These are phyloP conservation scores for Phenacoccus solenopsis DNA, from an alignment of 1,140 invertebrate genomes.

Conservation along the genomic window DNA sequence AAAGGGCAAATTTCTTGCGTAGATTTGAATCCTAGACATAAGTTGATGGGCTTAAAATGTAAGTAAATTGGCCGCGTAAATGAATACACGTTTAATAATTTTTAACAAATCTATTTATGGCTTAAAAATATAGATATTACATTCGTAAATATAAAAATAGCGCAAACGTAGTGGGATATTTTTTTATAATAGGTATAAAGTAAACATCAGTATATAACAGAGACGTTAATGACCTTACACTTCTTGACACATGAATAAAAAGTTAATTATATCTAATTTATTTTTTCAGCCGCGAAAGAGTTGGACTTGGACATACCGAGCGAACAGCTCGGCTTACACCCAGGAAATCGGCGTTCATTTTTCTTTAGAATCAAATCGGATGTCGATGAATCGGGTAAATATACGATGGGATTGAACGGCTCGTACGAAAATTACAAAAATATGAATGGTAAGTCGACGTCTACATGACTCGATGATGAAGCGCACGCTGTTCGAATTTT, in stretches of 20 bases:
- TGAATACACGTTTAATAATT: too few species aligned
- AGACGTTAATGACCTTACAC: background rate
- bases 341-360: background rate
- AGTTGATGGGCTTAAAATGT: conserved; percentile 89
- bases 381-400: background rate
- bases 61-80: too few species aligned
- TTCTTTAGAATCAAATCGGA: background rate
- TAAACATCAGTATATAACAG: too few species aligned
- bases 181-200: too few species aligned
- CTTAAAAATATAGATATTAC: too few species aligned
- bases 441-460: background rate
- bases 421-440: background rate
- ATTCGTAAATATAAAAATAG: too few species aligned
- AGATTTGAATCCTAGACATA: conserved; percentile 73
- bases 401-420: background rate
- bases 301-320: background rate
- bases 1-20: conserved; percentile 89
- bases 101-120: too few species aligned
- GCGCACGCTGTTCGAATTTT: too few species aligned
- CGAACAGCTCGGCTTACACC: background rate
- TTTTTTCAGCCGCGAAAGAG: background rate
- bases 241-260: too few species aligned
- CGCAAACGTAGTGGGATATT: too few species aligned
- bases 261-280: too few species aligned
- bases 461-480: too few species aligned